A percentile compares a stretch with the other conserved stretches of the same genome.
Conservation (phyloP, 2,113 vertebrate genomes). For the Oryctolagus cuniculus region mOryCun1.1 NC_091449.1:59989001-59989500, state of each 20-base stretch:
- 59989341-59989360: conserved; percentile 17
- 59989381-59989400: conserved; percentile 66
- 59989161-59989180: background rate
- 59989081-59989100: background rate
- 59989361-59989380: conserved; percentile 9
- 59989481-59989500: background rate
- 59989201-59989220: background rate
- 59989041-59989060: background rate
- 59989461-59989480: background rate
- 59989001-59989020: background rate
- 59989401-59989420: conserved; percentile 64
- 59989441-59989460: conserved; percentile 37
- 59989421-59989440: conserved; percentile 39
- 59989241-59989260: background rate
- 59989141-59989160: background rate
- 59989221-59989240: background rate
- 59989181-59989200: background rate
- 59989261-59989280: background rate
- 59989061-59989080: background rate
- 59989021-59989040: background rate
- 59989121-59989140: background rate
- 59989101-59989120: background rate
- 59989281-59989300: background rate
- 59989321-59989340: conserved; percentile 33
- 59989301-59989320: background rate